These are phyloP conservation scores for Acronicta psi DNA, from an alignment of 2,888 invertebrate genomes.

Conservation along the genomic window DNA sequence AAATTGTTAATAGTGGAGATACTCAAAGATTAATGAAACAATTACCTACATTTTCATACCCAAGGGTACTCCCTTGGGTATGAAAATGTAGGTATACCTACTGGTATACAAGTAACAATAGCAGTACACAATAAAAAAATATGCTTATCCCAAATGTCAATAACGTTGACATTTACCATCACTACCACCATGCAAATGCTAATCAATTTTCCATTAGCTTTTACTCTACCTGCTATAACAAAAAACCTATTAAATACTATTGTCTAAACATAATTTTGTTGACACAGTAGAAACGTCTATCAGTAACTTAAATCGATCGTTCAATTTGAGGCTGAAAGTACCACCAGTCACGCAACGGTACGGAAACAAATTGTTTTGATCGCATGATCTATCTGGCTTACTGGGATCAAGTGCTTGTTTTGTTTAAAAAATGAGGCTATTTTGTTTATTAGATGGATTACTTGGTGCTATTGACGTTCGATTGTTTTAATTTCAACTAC, in stretches of 20 bases:
- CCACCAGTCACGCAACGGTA: conserved; percentile 39
- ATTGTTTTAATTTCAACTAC: no score
- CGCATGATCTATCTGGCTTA: conserved; percentile 21
- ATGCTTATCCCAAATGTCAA: conserved; percentile 16
- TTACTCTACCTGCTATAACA: neutral
- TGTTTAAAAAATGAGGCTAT: conserved; percentile 11
- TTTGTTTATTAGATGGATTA: no score
- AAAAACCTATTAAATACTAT: neutral
- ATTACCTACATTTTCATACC: no score
- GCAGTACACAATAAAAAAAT: no score
- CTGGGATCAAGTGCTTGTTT: conserved; percentile 10
- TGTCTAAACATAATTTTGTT: conserved; percentile 24
- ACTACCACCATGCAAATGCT: neutral
- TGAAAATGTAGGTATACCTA: no score
- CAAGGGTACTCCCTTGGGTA: no score
- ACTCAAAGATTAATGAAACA: no score
- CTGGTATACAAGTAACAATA: no score
- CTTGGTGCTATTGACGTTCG: no score
- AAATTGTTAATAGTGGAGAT: no score
- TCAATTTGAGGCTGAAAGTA: conserved; percentile 15
- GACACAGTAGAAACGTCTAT: conserved; percentile 6
- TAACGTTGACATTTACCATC: conserved; percentile 20
- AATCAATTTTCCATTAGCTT: conserved; percentile 2
- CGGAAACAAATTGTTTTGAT: conserved; percentile 24
- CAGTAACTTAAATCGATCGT: conserved; percentile 12